Evolutionary conservation across 2,888 invertebrate genomes (phyloP).

Genomic region (Mesochorus sp.): DNA sequence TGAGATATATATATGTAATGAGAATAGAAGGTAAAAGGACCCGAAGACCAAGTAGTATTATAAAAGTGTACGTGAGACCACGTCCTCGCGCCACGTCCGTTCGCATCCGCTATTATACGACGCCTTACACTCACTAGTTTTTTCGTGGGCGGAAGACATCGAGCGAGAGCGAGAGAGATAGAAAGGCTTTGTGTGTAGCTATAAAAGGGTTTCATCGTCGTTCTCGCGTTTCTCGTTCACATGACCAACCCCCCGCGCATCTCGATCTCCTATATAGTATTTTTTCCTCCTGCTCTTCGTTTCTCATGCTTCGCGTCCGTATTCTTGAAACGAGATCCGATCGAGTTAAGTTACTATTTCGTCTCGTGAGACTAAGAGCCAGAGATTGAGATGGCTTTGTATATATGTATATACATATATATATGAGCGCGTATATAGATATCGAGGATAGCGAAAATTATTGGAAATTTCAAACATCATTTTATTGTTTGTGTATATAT

Average conservation of each 20-base stretch:
- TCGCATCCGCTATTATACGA: conserved; percentile 60
- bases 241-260: conserved; percentile 8
- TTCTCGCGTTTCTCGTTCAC: conserved; percentile 45
- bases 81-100: conserved; percentile 53
- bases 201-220: conserved; percentile 61
- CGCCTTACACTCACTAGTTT: conserved; percentile 26
- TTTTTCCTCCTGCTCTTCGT: conserved; percentile 19
- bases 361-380: conserved; percentile 21
- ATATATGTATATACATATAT: background rate
- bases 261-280: conserved; percentile 32
- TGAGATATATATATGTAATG: background rate
- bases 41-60: background rate
- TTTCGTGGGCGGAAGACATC: conserved; percentile 8
- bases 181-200: conserved; percentile 23
- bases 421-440: background rate
- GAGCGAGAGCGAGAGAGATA: background rate
- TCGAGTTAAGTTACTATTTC: conserved; percentile 60
- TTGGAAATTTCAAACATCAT: too few species aligned
- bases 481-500: too few species aligned
- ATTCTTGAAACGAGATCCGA: conserved; percentile 57
- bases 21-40: background rate
- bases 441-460: too few species aligned
- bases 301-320: conserved; percentile 22
- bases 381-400: background rate
- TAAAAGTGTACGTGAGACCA: conserved; percentile 41